Evolutionary conservation across 2,113 vertebrate species (phyloP).

Genomic region (Sakesphorus luctuosus): DNA sequence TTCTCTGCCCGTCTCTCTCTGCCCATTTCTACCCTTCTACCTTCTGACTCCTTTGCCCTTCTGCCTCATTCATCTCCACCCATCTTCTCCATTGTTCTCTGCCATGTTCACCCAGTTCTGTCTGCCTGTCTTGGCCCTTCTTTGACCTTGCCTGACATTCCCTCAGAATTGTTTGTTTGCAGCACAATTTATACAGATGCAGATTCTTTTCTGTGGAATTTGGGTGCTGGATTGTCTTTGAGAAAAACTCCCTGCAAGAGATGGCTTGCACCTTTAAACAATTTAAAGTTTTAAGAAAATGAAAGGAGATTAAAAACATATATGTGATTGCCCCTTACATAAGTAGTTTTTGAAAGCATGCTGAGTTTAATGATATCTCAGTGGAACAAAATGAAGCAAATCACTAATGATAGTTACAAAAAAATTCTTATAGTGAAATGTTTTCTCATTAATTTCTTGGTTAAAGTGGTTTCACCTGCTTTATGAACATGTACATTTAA

Average conservation of each 20-base stretch:
- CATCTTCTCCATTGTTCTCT: background rate
- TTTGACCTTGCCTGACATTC: background rate
- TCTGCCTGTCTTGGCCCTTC: background rate
- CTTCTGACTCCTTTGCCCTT: background rate
- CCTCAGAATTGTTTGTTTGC: background rate
- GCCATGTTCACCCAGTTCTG: background rate
- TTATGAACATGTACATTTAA: background rate
- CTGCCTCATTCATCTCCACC: background rate
- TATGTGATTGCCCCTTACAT: background rate
- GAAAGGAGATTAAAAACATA: conserved; percentile 36
- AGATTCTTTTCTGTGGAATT: background rate
- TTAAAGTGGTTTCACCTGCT: background rate
- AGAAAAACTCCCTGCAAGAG: background rate
- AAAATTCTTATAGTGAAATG: background rate
- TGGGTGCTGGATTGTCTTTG: background rate
- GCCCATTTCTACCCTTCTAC: background rate
- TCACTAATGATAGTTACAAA: background rate
- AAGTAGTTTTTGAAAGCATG: conserved; percentile 8
- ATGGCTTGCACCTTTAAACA: background rate
- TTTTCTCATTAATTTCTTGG: background rate
- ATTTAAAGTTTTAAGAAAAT: background rate
- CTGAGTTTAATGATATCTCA: conserved; percentile 15
- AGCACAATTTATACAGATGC: background rate
- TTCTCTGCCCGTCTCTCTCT: background rate
- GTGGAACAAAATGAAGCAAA: conserved; percentile 4